phyloP scores from a whole-genome alignment of 2,888 invertebrate species.

The Dromius quadrimaculatus region DNA sequence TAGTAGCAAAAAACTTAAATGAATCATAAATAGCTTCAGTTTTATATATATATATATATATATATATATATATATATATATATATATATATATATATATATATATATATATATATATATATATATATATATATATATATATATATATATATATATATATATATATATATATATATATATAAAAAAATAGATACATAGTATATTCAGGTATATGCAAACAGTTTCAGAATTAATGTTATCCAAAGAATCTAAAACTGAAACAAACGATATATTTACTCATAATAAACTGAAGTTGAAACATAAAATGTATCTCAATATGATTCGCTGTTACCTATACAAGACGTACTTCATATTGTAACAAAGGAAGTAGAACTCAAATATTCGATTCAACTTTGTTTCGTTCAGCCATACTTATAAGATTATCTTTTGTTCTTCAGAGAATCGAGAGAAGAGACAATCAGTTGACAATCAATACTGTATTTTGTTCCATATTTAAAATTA shows the following conservation, averaged over 20 bases:
- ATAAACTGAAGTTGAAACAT: conserved; percentile 13
- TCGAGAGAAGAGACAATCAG: not conserved
- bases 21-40: too few relatives aligned
- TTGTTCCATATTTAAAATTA: not conserved
- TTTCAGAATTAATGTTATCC: not conserved
- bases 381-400: not conserved
- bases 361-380: not conserved
- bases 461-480: conserved; percentile 16
- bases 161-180: not conserved
- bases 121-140: too few relatives aligned
- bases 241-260: not conserved
- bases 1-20: too few relatives aligned
- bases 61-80: too few relatives aligned
- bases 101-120: too few relatives aligned
- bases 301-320: conserved; percentile 4
- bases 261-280: conserved; percentile 10
- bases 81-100: too few relatives aligned
- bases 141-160: not conserved
- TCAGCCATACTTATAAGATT: conserved; percentile 15
- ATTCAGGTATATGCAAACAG: not conserved
- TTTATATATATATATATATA: too few relatives aligned
- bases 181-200: not conserved
- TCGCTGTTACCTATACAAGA: conserved; percentile 9
- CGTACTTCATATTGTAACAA: not conserved
- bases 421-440: conserved; percentile 1